Evolutionary conservation across 1,140 invertebrate species (phyloP).

Genomic region (Cydia pomonella): DNA sequence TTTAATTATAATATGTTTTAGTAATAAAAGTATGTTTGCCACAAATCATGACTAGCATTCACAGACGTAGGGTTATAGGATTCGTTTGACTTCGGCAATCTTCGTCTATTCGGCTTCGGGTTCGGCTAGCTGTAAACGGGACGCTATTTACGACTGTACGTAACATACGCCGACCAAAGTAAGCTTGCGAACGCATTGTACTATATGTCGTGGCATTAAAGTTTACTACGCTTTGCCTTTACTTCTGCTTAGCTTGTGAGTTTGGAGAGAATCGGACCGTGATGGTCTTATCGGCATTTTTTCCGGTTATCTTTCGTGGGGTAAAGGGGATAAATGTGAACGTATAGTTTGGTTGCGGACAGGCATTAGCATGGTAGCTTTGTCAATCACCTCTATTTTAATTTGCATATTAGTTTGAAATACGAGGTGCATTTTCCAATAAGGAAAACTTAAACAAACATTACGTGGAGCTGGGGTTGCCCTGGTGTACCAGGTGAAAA

Average conservation of each 20-base stretch:
- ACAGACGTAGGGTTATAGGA: not conserved
- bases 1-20: not conserved
- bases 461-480: no score
- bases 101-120: constrained; percentile 63
- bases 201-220: constrained; percentile 29
- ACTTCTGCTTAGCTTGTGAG: constrained; percentile 36
- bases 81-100: constrained; percentile 56
- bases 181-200: constrained; percentile 18
- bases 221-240: constrained; percentile 38
- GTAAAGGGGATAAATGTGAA: constrained; percentile 63
- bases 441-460: no score
- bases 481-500: no score
- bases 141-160: constrained; percentile 59
- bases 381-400: not conserved
- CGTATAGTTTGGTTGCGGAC: constrained; percentile 45
- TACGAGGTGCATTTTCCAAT: not conserved
- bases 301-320: constrained; percentile 67
- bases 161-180: constrained; percentile 45
- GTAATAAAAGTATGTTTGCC: not conserved
- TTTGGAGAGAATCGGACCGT: constrained; percentile 59
- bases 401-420: constrained; percentile 24
- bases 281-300: constrained; percentile 68
- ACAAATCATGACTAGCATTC: not conserved
- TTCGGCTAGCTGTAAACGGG: constrained; percentile 58
- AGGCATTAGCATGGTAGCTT: constrained; percentile 36